A percentile compares a stretch with the other conserved stretches of the same genome.
These are phyloP conservation scores for Bibio marci DNA, from an alignment of 2,888 invertebrate genomes.

Conservation along the genomic window DNA sequence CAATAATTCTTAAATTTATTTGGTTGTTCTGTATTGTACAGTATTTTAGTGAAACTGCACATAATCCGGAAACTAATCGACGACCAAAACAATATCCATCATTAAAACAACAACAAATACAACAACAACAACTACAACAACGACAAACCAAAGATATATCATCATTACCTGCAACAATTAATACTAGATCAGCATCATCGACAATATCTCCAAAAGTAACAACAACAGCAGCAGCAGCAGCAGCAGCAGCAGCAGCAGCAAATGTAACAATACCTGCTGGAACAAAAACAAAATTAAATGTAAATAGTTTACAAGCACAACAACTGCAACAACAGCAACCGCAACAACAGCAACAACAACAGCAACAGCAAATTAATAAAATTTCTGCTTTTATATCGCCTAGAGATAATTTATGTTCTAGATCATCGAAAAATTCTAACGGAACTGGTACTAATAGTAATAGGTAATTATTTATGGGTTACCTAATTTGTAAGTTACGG, in stretches of 20 bases:
- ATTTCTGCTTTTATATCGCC: too few species aligned
- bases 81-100: slow-evolving; percentile 36
- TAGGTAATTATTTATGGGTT: too few species aligned
- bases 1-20: not conserved
- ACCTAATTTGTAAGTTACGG: too few species aligned
- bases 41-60: slow-evolving; percentile 83
- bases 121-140: slow-evolving; percentile 1
- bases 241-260: slow-evolving; percentile 16
- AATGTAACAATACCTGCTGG: too few species aligned
- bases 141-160: too few species aligned
- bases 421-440: too few species aligned
- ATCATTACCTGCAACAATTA: slow-evolving; percentile 14
- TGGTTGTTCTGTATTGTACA: slow-evolving; percentile 32
- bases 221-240: slow-evolving; percentile 29
- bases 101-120: slow-evolving; percentile 20
- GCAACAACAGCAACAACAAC: slow-evolving; percentile 25
- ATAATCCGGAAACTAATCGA: slow-evolving; percentile 75
- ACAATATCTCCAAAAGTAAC: slow-evolving; percentile 1
- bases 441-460: too few species aligned
- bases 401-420: not conserved
- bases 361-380: slow-evolving; percentile 11
- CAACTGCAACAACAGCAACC: slow-evolving; percentile 20
- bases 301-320: slow-evolving; percentile 24
- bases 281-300: too few species aligned
- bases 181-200: slow-evolving; percentile 26